Percentiles rank a stretch among this genome's conserved stretches.
Evolutionary conservation across 2,797 vertebrate genomes (phyloP).

Genomic region (Pampus argenteus): DNA sequence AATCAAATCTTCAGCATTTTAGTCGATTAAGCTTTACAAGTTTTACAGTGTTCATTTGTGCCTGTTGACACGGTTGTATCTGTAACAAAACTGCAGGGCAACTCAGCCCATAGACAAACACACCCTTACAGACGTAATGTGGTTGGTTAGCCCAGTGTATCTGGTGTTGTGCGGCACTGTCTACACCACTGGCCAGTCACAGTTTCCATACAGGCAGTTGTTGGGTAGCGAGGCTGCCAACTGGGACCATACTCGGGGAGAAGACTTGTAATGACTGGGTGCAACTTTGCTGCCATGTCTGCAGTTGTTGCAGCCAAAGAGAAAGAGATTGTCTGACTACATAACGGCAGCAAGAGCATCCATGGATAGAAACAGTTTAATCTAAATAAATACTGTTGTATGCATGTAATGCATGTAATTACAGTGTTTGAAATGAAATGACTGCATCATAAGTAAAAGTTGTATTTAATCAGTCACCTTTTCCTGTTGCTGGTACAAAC

Average conservation of each 20-base stretch:
- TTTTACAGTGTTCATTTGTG: not conserved
- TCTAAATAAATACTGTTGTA: slow-evolving; percentile 8
- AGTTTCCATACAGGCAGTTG: slow-evolving; percentile 51
- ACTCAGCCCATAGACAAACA: not conserved
- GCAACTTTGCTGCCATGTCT: slow-evolving; percentile 20
- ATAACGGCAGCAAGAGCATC: not conserved
- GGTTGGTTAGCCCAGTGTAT: slow-evolving; percentile 2
- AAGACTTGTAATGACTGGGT: slow-evolving; percentile 51
- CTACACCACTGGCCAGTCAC: slow-evolving; percentile 31
- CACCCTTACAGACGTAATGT: slow-evolving; percentile 9
- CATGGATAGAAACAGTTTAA: not conserved
- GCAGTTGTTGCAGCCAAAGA: not conserved
- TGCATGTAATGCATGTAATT: not conserved
- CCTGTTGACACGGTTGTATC: slow-evolving; percentile 4
- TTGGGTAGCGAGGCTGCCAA: slow-evolving; percentile 23
- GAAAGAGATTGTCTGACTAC: not conserved
- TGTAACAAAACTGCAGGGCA: not conserved
- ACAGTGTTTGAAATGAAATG: not conserved
- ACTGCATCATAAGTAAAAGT: not conserved
- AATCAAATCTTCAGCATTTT: too few relatives aligned
- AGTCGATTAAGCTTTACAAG: not conserved
- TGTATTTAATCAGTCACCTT: not conserved
- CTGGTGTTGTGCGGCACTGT: slow-evolving; percentile 25
- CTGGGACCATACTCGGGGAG: slow-evolving; percentile 16
- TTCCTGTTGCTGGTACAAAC: not conserved